Percentiles rank a stretch among this genome's conserved stretches.
phyloP scores from a whole-genome alignment of 2,888 invertebrate genomes.

The Fragum sueziense region DNA sequence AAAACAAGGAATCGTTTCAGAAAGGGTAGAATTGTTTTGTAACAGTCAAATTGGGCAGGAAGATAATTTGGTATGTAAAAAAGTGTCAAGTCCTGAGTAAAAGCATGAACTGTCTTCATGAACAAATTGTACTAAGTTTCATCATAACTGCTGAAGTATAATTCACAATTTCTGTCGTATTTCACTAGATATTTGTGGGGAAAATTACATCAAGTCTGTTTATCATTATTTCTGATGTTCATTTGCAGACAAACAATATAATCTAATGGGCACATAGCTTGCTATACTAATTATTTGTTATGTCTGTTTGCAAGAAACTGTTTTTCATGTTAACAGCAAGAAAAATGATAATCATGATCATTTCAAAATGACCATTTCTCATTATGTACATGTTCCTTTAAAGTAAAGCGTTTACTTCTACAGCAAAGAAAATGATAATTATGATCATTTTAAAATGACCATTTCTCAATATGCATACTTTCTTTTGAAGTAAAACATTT shows the following conservation, averaged over 20 bases:
- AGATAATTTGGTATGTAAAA: no score
- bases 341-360: background rate
- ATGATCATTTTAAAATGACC: background rate
- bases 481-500: background rate
- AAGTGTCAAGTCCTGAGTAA: no score
- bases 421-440: background rate
- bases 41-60: background rate
- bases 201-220: no score
- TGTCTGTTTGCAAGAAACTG: no score
- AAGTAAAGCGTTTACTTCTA: background rate
- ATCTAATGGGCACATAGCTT: no score
- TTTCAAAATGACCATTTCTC: background rate
- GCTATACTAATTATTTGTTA: no score
- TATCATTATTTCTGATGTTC: no score
- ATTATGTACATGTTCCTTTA: background rate
- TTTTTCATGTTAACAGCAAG: background rate
- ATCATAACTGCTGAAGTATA: background rate
- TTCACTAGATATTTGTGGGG: background rate
- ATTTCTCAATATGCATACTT: background rate
- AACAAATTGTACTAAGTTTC: background rate
- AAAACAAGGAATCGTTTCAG: background rate
- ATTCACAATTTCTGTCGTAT: background rate
- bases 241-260: background rate
- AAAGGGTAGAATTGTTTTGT: background rate
- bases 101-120: no score